A percentile compares a stretch with the other conserved stretches of the same genome.
Conservation (phyloP, 2,113 vertebrate genomes). For the Vidua chalybeata region DNA sequence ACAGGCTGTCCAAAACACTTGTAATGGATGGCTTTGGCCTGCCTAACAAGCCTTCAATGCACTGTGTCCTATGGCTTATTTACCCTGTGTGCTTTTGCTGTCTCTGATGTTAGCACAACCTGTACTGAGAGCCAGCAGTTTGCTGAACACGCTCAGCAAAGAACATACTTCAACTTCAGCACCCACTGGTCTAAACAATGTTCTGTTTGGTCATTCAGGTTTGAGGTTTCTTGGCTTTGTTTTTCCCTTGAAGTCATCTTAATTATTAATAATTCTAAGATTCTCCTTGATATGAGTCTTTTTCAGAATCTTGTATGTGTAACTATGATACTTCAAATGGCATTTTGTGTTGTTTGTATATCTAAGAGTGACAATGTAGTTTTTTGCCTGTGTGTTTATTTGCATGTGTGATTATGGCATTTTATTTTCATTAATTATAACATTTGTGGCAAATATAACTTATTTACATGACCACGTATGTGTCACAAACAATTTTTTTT, state of each 20-base stretch:
- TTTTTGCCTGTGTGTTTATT: neutral
- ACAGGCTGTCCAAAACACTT: neutral
- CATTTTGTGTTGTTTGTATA: neutral
- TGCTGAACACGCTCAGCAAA: neutral
- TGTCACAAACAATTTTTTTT: neutral
- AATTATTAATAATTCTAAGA: neutral
- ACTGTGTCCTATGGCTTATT: neutral
- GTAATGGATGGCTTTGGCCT: neutral
- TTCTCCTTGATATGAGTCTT: neutral
- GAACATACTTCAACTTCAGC: neutral
- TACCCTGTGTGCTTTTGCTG: neutral
- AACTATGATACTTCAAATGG: neutral
- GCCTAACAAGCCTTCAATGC: neutral
- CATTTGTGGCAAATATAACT: neutral
- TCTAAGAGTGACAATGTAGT: accelerated
- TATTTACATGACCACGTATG: neutral
- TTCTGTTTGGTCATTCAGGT: neutral
- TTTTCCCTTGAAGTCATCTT: neutral
- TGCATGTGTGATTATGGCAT: neutral
- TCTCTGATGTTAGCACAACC: neutral
- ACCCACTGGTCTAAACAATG: neutral
- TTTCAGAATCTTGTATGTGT: neutral
- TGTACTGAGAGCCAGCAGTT: neutral
- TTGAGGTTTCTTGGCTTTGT: neutral
- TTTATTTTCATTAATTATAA: neutral